These are phyloP conservation scores for Epizoanthus ramosus DNA, from an alignment of 92 coral and sea anemone species.

Conservation along the genomic window DNA sequence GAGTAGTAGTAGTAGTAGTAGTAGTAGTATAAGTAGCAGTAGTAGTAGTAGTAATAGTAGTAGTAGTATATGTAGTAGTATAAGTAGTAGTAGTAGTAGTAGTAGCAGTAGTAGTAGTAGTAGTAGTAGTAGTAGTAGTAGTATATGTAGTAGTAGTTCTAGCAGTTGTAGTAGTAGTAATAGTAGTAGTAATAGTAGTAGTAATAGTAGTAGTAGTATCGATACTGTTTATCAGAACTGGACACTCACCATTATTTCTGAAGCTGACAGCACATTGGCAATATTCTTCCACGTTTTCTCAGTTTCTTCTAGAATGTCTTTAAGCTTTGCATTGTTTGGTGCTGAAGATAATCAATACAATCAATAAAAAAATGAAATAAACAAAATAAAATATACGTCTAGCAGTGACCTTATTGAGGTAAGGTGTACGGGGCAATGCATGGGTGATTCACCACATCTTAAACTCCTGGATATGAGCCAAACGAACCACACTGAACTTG, in stretches of 20 bases:
- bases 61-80: too few relatives aligned
- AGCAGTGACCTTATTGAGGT: too few relatives aligned
- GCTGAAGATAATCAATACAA: slow-evolving; percentile 33
- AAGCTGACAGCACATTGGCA: slow-evolving; percentile 76
- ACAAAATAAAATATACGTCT: neutral
- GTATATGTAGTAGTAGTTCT: too few relatives aligned
- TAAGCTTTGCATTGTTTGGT: slow-evolving; percentile 72
- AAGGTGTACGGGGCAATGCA: neutral
- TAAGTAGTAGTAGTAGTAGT: too few relatives aligned
- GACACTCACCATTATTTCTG: slow-evolving; percentile 60
- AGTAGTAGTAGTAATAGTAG: too few relatives aligned
- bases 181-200: neutral
- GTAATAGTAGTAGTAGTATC: neutral
- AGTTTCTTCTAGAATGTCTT: slow-evolving; percentile 73
- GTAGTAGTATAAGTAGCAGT: too few relatives aligned
- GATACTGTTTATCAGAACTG: neutral
- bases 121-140: too few relatives aligned
- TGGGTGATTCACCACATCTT: neutral
- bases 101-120: too few relatives aligned
- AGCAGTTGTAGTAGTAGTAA: too few relatives aligned
- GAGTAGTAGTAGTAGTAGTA: too few relatives aligned
- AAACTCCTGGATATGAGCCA: too few relatives aligned
- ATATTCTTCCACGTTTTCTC: slow-evolving; percentile 90
- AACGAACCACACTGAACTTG: too few relatives aligned
- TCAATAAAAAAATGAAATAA: neutral